Evolutionary conservation across 2,797 vertebrate genomes (phyloP).

Genomic region (Halcyon leucocephala): DNA sequence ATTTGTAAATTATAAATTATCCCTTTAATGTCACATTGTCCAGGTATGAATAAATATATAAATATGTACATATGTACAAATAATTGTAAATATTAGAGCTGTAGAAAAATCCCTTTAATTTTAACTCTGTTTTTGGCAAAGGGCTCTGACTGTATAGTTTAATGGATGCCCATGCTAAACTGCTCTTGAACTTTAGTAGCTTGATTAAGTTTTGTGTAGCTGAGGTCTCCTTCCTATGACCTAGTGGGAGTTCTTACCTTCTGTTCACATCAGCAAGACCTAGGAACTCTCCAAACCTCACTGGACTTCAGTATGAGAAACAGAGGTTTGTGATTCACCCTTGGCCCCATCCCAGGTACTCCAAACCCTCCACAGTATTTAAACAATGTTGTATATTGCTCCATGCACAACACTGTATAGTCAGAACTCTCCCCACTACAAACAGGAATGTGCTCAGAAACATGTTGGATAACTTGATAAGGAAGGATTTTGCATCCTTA

Average conservation of each 20-base stretch:
- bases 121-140: slow-evolving; percentile 64
- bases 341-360: background rate
- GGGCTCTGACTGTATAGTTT: slow-evolving; percentile 49
- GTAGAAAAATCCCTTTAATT: slow-evolving; percentile 50
- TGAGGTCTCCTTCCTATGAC: slow-evolving; percentile 9
- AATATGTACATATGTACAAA: slow-evolving; percentile 79
- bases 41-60: slow-evolving; percentile 72
- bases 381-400: background rate
- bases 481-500: background rate
- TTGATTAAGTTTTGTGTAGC: background rate
- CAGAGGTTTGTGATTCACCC: background rate
- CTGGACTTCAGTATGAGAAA: background rate
- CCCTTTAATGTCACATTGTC: slow-evolving; percentile 42
- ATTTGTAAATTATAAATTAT: slow-evolving; percentile 59
- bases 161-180: slow-evolving; percentile 50
- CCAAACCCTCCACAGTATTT: background rate
- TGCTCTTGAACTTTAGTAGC: slow-evolving; percentile 2
- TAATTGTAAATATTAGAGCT: slow-evolving; percentile 73
- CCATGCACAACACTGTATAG: background rate
- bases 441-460: background rate
- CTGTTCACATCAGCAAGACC: background rate
- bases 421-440: background rate
- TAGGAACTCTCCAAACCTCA: background rate
- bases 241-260: background rate
- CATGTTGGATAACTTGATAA: background rate